Base-by-base conservation (phyloP, 1,140 invertebrate species). In the Hylyphantes graminicola region DNA sequence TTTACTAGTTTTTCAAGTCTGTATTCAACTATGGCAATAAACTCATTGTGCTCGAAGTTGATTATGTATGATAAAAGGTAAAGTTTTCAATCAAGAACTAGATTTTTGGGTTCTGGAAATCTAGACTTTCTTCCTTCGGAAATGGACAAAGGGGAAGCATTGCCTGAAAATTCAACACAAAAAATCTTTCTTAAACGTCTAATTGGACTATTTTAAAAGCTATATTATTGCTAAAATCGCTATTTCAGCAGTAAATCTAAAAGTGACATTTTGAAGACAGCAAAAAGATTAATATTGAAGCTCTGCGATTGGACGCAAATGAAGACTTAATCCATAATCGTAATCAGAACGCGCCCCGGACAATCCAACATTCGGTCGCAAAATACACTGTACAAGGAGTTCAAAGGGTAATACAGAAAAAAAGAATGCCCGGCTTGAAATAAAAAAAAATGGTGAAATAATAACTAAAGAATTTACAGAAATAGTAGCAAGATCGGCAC, bases 281-380 rank as follows among this genome's bases (percentile, higher is more conserved):
- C 63, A 78, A 78, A 35, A 78, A 54, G 76, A 67, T 35, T 50
- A 67, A 78, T 54, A 61, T 78, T 63, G 74, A 76, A 76, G 74
- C 76, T 78, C 76, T 78, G 76, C 63, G 76, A 67, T 35, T 78
- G 76, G 76, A 78, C 76, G 76, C 61, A 78, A 78, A 78, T 78
- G 76, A 78, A 78, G 11, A 53, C 54, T 76, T 17, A 76, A 76
- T 50, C n/a, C 15, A 21, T 50, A 59, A 64, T n/a, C 48, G 50
- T 59, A 76, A 35, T 35, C 35, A 35, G 35, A 35, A 35, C 35
- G 35, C 35, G 35, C 35, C 35, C 35, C 35, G 35, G 35, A 5
- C 35, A 35, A 35, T 35, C 35, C 35, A 35, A 35, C 35, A 35
- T 35, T 35, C 35, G 35, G 35, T 35, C 35, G 1, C 35, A 35